These are phyloP conservation scores for Gerris buenoi DNA, from an alignment of 1,140 invertebrate species.

Conservation along the genomic window DNA sequence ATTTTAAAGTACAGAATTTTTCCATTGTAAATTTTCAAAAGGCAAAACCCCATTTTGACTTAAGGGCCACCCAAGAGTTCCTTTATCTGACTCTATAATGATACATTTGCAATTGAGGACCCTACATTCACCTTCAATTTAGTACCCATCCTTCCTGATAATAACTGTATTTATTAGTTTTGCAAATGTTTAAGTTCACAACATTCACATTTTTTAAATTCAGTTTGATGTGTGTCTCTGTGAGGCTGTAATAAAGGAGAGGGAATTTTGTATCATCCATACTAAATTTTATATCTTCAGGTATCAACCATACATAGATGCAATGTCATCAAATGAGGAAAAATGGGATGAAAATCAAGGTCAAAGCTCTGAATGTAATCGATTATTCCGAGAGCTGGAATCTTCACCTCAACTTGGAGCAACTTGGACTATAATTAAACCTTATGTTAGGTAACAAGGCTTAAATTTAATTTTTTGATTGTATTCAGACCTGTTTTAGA, in stretches of 20 bases:
- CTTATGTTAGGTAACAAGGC: slow-evolving; percentile 19
- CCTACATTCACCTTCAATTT: too few species aligned
- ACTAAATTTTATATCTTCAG: neutral
- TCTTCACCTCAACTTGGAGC: slow-evolving; percentile 6
- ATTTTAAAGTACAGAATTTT: too few species aligned
- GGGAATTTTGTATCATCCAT: neutral
- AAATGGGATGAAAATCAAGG: slow-evolving; percentile 11
- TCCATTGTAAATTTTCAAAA: too few species aligned
- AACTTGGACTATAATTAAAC: slow-evolving; percentile 19
- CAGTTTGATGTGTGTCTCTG: neutral
- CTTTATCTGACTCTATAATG: too few species aligned
- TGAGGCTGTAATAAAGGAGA: neutral
- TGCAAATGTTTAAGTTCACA: neutral
- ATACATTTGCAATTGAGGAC: too few species aligned
- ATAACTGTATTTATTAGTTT: too few species aligned
- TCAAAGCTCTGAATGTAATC: slow-evolving; percentile 16
- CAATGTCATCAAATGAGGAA: neutral
- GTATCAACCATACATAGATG: neutral
- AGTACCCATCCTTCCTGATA: too few species aligned
- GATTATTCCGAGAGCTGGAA: slow-evolving; percentile 17
- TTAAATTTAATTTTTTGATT: too few species aligned
- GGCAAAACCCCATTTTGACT: too few species aligned
- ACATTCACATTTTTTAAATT: neutral
- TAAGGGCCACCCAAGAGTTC: too few species aligned
- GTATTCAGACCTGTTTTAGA: too few species aligned